Percentiles rank a stretch among this genome's conserved stretches.
Conservation (phyloP, 2,113 vertebrate genomes). For the Amia ocellicauda region DNA sequence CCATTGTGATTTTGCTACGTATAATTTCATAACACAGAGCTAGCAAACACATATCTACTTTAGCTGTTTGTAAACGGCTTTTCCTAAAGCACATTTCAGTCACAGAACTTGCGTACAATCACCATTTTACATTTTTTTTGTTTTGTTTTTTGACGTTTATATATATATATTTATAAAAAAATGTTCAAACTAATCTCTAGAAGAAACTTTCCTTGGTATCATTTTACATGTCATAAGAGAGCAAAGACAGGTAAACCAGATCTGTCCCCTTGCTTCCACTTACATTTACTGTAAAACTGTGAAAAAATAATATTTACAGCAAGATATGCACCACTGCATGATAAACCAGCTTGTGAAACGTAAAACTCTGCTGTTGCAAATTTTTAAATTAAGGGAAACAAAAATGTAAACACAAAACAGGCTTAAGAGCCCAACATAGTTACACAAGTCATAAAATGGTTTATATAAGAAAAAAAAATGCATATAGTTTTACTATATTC, state of each 20-base stretch:
- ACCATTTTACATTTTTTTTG: conserved; percentile 44
- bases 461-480: conserved; percentile 47
- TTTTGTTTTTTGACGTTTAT: too few relatives aligned
- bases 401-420: conserved; percentile 38
- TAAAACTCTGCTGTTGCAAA: conserved; percentile 37
- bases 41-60: conserved; percentile 39
- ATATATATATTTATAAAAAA: too few relatives aligned
- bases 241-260: conserved; percentile 27
- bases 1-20: conserved; percentile 55
- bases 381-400: conserved; percentile 29
- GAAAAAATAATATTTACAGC: conserved; percentile 54
- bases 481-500: conserved; percentile 54
- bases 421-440: conserved; percentile 42
- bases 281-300: conserved; percentile 8
- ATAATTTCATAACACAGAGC: conserved; percentile 50
- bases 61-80: conserved; percentile 24
- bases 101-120: conserved; percentile 39
- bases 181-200: conserved; percentile 45
- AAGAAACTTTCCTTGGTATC: conserved; percentile 26
- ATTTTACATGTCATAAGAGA: conserved; percentile 47
- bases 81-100: conserved; percentile 33
- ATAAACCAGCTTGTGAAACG: conserved; percentile 28
- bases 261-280: conserved; percentile 25
- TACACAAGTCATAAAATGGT: conserved; percentile 47
- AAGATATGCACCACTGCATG: conserved; percentile 21